Percentiles rank a stretch among this genome's conserved stretches.
These are phyloP conservation scores for Protobothrops flavoviridis DNA, from an alignment of 2,113 vertebrate genomes.

Conservation along the genomic window DNA sequence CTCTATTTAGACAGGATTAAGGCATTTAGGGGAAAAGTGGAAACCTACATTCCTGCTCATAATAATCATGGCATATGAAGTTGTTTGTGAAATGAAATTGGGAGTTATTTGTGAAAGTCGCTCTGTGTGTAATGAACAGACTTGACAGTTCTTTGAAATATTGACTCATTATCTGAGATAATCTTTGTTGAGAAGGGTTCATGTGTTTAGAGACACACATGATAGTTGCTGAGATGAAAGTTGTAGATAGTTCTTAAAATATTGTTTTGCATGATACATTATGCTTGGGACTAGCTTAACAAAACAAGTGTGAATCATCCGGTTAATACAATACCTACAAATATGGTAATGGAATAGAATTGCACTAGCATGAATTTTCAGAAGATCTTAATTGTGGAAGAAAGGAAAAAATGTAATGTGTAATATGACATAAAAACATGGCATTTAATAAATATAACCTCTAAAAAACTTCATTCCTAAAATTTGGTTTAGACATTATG, in stretches of 20 bases:
- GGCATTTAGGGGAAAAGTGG: constrained; percentile 34
- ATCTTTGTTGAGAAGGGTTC: not conserved
- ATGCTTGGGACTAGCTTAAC: not conserved
- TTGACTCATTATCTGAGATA: not conserved
- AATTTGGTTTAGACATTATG: not conserved
- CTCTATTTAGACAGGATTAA: constrained; percentile 57
- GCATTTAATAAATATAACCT: not conserved
- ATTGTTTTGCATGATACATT: not conserved
- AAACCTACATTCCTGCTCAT: constrained; percentile 38
- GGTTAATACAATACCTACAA: not conserved
- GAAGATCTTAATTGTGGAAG: not conserved
- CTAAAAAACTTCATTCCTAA: not conserved
- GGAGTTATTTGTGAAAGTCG: constrained; percentile 25
- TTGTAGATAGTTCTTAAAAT: not conserved
- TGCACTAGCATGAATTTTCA: not conserved
- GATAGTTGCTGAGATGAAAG: not conserved
- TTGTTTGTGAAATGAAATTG: constrained; percentile 28
- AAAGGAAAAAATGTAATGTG: not conserved
- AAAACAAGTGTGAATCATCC: not conserved
- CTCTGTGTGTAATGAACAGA: constrained; percentile 16
- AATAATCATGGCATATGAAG: constrained; percentile 30
- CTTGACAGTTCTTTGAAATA: not conserved
- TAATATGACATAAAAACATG: not conserved
- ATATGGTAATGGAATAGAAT: not conserved
- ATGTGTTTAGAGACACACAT: not conserved